Percentiles rank a stretch among this genome's conserved stretches.
phyloP scores from a whole-genome alignment of 2,113 vertebrate genomes.

The Peromyscus polionotus region DNA sequence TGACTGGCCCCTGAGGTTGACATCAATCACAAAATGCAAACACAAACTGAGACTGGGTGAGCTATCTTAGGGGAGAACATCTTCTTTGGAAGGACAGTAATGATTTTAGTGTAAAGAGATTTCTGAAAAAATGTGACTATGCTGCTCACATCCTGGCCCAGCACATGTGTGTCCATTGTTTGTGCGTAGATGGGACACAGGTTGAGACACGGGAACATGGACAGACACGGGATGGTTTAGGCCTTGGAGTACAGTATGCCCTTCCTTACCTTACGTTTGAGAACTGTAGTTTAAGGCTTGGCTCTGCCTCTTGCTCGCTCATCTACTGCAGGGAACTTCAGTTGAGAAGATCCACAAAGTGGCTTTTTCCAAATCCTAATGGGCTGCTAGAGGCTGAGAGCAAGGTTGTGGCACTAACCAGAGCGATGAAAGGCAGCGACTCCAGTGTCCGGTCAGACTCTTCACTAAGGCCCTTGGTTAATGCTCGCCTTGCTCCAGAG shows the following conservation, averaged over 20 bases:
- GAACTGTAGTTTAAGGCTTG: neutral
- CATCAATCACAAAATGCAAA: rapidly evolving
- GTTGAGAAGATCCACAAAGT: too few species aligned
- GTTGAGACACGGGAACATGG: rapidly evolving
- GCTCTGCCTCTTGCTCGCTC: neutral
- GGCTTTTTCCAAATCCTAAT: neutral
- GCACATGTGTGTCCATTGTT: neutral
- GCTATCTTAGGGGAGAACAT: rapidly evolving
- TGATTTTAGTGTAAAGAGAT: too few species aligned
- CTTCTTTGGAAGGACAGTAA: rapidly evolving
- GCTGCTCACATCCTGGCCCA: neutral
- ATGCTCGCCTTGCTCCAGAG: rapidly evolving
- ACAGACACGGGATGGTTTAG: neutral
- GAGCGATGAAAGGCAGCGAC: neutral
- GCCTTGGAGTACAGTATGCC: neutral
- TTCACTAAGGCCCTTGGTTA: neutral
- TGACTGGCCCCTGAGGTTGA: neutral
- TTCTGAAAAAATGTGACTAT: rapidly evolving
- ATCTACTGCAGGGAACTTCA: neutral
- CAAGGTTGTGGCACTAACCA: neutral
- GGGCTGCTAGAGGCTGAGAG: neutral
- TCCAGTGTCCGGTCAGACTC: rapidly evolving
- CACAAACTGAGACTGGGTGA: rapidly evolving
- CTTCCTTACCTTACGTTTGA: neutral
- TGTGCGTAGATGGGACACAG: neutral